These are phyloP conservation scores for Ochotona princeps DNA, from an alignment of 2,113 vertebrate species.

Conservation along the genomic window DNA sequence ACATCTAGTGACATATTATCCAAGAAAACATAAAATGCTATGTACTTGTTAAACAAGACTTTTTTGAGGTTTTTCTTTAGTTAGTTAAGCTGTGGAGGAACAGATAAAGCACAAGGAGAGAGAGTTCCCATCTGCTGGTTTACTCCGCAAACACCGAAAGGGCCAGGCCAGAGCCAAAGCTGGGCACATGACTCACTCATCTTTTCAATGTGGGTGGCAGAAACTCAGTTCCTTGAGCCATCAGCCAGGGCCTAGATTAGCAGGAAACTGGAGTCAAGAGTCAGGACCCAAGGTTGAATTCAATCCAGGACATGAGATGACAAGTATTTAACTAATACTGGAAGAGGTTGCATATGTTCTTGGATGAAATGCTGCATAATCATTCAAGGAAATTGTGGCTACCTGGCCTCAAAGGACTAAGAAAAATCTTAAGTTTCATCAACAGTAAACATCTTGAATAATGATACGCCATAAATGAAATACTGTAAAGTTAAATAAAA, in stretches of 20 bases:
- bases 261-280: no score
- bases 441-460: conserved; percentile 11
- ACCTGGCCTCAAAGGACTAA: conserved; percentile 44
- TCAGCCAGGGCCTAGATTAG: no score
- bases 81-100: no score
- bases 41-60: not conserved
- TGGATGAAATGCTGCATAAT: not conserved
- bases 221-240: no score
- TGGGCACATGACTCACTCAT: no score
- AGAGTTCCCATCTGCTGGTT: no score
- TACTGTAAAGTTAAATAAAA: not conserved
- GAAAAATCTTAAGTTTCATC: conserved; percentile 16
- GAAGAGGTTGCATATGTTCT: conserved; percentile 11
- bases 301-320: not conserved
- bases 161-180: no score
- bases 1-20: not conserved
- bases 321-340: not conserved
- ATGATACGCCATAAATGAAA: not conserved
- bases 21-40: not conserved
- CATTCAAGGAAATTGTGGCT: not conserved
- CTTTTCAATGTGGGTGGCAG: no score
- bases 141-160: no score
- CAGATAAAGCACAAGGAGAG: no score
- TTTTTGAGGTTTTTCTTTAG: not conserved
- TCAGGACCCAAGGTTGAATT: no score